A percentile compares a stretch with the other conserved stretches of the same genome.
These are phyloP conservation scores for Myotis davidii DNA, from an alignment of 2,113 vertebrate genomes.

Conservation along the genomic window DNA sequence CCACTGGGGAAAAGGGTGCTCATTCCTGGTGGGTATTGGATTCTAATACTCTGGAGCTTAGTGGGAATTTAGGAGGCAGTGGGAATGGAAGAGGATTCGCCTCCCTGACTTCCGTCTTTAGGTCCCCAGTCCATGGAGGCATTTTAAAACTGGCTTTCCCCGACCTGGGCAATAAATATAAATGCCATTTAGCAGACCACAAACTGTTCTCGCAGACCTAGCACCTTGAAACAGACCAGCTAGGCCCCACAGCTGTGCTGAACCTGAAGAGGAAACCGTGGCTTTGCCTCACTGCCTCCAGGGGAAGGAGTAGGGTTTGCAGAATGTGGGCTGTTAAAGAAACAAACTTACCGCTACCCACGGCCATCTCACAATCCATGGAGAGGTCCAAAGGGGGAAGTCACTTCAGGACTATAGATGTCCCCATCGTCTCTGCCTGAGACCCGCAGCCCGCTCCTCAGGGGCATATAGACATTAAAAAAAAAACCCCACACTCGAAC, in stretches of 20 bases:
- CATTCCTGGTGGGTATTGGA: background rate
- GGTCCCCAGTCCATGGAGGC: background rate
- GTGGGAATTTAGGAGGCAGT: background rate
- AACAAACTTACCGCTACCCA: background rate
- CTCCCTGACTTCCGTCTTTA: background rate
- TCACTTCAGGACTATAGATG: background rate
- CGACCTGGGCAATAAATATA: background rate
- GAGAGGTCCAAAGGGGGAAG: background rate
- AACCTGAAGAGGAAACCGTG: background rate
- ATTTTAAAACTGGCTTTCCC: background rate
- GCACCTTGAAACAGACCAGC: background rate
- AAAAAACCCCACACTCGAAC: background rate
- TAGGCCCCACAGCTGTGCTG: background rate
- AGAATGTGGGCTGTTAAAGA: background rate
- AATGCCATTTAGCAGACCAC: background rate
- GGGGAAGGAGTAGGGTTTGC: background rate
- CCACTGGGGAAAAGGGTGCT: background rate
- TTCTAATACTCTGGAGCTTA: background rate
- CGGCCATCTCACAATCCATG: background rate
- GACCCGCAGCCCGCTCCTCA: background rate
- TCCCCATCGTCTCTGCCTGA: background rate
- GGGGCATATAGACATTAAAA: background rate
- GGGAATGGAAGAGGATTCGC: background rate
- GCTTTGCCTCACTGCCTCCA: background rate
- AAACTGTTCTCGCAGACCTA: accelerated